These are phyloP conservation scores for Gracilinanus agilis DNA, from an alignment of 2,113 vertebrate genomes.

Conservation along the genomic window DNA sequence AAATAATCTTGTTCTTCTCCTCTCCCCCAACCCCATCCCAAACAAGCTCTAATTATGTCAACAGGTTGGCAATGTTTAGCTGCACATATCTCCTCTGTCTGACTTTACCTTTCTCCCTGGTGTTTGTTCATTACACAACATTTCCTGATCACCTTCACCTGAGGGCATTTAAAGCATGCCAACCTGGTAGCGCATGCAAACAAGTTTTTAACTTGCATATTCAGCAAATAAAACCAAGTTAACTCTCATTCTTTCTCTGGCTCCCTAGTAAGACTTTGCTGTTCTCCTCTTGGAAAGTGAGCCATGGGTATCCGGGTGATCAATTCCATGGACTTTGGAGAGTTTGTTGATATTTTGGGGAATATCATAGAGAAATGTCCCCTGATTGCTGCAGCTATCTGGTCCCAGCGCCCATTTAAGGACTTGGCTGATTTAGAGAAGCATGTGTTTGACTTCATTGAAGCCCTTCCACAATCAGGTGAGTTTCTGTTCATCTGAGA, in stretches of 20 bases:
- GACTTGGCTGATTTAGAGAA: conserved; percentile 80
- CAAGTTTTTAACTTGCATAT: not conserved
- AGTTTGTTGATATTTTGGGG: conserved; percentile 88
- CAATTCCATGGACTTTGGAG: conserved; percentile 87
- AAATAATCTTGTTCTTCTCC: not conserved
- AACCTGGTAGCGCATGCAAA: conserved; percentile 9
- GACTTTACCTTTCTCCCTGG: not conserved
- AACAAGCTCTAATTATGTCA: not conserved
- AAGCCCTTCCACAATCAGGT: conserved; percentile 87
- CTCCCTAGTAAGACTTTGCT: accelerated
- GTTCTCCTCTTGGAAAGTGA: accelerated
- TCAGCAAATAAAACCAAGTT: conserved; percentile 13
- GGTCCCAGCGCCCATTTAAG: conserved; percentile 86
- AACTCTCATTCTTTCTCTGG: not conserved
- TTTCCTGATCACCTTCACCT: not conserved
- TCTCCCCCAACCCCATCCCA: not conserved
- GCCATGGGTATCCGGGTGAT: conserved; percentile 85
- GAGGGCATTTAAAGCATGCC: not conserved
- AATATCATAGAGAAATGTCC: conserved; percentile 90
- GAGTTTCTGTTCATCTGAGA: conserved; percentile 18
- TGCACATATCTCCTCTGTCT: not conserved
- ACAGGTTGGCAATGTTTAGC: not conserved
- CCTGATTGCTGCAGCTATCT: conserved; percentile 86
- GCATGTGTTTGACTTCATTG: conserved; percentile 85
- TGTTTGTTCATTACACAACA: conserved; percentile 65